phyloP scores from a whole-genome alignment of 2,888 invertebrate genomes.

The Tenthredo amoena region DNA sequence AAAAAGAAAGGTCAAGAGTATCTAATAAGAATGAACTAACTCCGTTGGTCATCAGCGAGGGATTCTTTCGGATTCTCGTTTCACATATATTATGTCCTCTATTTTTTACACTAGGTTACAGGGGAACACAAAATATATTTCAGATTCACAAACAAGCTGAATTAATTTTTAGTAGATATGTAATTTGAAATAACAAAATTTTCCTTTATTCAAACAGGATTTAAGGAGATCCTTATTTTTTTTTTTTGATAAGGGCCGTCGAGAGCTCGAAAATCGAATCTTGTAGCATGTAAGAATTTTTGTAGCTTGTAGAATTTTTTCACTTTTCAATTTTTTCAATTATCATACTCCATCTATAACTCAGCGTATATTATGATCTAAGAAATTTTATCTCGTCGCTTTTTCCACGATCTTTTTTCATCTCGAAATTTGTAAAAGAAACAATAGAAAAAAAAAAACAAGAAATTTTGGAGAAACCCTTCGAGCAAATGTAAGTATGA shows the following conservation, averaged over 20 bases:
- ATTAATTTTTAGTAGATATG: not conserved
- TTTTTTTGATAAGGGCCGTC: not conserved
- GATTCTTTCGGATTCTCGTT: slow-evolving; percentile 5
- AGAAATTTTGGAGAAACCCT: not conserved
- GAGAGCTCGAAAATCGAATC: not conserved
- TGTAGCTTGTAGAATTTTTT: not conserved
- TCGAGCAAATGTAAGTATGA: not conserved
- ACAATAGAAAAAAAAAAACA: not conserved
- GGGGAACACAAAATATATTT: no score
- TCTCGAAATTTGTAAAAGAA: not conserved
- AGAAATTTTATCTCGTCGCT: not conserved
- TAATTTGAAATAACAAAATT: not conserved
- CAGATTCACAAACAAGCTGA: not conserved
- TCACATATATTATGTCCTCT: slow-evolving; percentile 4
- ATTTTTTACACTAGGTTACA: not conserved
- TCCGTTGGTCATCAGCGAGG: slow-evolving; percentile 35
- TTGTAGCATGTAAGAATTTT: no score
- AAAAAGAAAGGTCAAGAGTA: slow-evolving; percentile 22
- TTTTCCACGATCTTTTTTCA: not conserved
- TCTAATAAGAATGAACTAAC: not conserved
- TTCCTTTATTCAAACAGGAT: no score
- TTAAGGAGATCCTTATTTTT: not conserved
- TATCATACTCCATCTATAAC: not conserved
- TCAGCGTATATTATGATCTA: not conserved
- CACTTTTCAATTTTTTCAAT: not conserved